Percentiles rank a stretch among this genome's conserved stretches.
These are phyloP conservation scores for Gambusia yucatana DNA, from an alignment of 2,797 vertebrate genomes.

Conservation along the genomic window DNA sequence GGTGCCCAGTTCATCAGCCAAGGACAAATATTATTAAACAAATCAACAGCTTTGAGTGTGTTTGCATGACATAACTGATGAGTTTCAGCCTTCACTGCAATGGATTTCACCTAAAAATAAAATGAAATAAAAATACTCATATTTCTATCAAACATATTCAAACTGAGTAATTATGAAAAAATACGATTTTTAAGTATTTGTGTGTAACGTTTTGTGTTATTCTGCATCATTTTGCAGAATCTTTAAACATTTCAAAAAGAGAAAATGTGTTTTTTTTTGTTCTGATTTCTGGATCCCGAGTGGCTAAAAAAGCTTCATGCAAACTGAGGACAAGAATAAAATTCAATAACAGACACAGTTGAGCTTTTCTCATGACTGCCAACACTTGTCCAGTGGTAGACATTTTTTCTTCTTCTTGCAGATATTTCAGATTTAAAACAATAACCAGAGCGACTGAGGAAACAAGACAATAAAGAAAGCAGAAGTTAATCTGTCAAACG, in stretches of 20 bases:
- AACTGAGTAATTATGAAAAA: background rate
- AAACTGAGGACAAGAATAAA: background rate
- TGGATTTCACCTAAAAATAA: background rate
- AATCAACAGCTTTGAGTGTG: background rate
- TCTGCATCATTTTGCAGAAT: background rate
- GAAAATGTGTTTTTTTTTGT: background rate
- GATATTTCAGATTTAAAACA: constrained; percentile 1
- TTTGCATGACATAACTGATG: background rate
- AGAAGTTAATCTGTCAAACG: background rate
- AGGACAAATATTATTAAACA: background rate
- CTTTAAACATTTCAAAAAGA: background rate
- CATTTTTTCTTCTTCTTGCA: background rate
- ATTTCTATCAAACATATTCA: background rate
- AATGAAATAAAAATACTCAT: background rate
- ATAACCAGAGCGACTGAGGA: background rate
- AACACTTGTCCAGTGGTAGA: background rate
- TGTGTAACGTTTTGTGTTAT: background rate
- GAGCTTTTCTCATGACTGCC: constrained; percentile 1
- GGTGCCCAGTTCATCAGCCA: background rate
- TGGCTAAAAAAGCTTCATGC: background rate
- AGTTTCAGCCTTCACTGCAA: background rate
- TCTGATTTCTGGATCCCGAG: background rate
- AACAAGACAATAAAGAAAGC: background rate
- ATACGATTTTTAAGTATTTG: background rate
- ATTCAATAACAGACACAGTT: background rate